Evolutionary conservation across 2,113 vertebrate genomes (phyloP), one percentile per base, ranked within the genome.

Genomic region (Corythaeola cristata): DNA sequence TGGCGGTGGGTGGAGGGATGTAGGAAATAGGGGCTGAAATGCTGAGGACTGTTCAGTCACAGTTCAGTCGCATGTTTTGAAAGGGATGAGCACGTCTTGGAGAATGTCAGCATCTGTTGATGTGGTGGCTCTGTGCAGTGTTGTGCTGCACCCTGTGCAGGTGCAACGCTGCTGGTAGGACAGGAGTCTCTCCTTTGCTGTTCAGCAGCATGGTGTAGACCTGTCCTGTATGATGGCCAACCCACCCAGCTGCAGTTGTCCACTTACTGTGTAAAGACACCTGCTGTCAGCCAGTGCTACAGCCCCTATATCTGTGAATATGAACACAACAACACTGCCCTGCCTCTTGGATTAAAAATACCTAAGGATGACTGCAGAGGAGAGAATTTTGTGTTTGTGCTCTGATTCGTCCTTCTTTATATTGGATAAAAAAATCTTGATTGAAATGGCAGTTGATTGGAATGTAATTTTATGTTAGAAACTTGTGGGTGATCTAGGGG

Each of bases 181-280:
- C 32, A 32, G 18, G 32, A 71, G 24, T 27, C 21, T 45, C 27
- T 37, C 50, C n/a, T 62, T 32, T 22, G 19, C 58, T 41, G 27
- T n/a, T 85, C 63, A 56, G 35, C 52, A 45, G 24, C 45, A 5
- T 3, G 15, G 10, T 44, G 39, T 50, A 32, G 44, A 32, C 17
- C 1, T 22, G 32, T 66, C 45, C 56, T 3, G 0, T 28, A 6
- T 30, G 41, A 13, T 0, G 1, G 24, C 9, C 33, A 75, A 7
- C 58, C 63, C 17, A 1, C 47, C 52, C 47, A 20, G 73, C 26
- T 63, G 41, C 20, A 19, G 12, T 10, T 53, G 50, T 44, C 37
- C 23, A 10, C 49, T n/a, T 24, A 22, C 28, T 37, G 9, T 14
- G 6, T 16, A 27, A 39, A 74, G 72, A 30, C 20, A 27, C n/a